These are phyloP conservation scores for Penaeus vannamei DNA, from an alignment of 1,140 invertebrate genomes.

Conservation along the genomic window DNA sequence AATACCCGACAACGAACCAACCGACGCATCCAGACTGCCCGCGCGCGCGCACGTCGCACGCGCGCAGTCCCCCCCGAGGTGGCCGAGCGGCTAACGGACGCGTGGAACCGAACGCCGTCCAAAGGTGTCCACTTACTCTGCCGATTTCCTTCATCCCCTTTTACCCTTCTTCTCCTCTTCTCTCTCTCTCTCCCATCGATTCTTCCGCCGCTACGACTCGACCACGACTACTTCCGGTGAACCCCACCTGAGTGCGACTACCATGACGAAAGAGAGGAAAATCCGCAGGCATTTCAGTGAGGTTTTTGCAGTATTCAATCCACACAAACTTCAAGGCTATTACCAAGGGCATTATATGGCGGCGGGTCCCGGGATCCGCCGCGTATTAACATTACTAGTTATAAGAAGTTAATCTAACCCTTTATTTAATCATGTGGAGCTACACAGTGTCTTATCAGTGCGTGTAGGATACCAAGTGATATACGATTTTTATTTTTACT, in stretches of 20 bases:
- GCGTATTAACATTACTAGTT: not conserved
- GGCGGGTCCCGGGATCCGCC: not conserved
- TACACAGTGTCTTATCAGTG: not conserved
- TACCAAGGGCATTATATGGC: conserved; percentile 37
- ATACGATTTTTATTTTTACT: too few relatives aligned
- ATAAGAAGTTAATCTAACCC: not conserved
- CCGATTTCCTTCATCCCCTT: too few relatives aligned
- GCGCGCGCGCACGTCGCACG: not conserved
- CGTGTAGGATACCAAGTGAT: too few relatives aligned
- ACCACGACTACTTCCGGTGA: too few relatives aligned
- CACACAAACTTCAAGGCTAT: conserved; percentile 1
- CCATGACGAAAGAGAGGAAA: too few relatives aligned
- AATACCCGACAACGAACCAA: too few relatives aligned
- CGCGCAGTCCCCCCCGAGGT: not conserved
- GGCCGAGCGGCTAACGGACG: conserved; percentile 26
- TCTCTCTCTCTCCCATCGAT: too few relatives aligned
- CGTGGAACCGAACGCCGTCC: not conserved
- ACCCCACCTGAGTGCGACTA: too few relatives aligned
- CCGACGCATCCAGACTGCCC: not conserved
- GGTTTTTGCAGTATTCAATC: not conserved
- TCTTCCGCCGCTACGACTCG: too few relatives aligned
- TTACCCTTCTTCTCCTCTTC: too few relatives aligned
- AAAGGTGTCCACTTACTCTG: not conserved
- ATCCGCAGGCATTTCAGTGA: too few relatives aligned
- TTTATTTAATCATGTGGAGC: not conserved